Conservation (phyloP, 2,888 invertebrate genomes). For the Synergus laeviventris region DNA sequence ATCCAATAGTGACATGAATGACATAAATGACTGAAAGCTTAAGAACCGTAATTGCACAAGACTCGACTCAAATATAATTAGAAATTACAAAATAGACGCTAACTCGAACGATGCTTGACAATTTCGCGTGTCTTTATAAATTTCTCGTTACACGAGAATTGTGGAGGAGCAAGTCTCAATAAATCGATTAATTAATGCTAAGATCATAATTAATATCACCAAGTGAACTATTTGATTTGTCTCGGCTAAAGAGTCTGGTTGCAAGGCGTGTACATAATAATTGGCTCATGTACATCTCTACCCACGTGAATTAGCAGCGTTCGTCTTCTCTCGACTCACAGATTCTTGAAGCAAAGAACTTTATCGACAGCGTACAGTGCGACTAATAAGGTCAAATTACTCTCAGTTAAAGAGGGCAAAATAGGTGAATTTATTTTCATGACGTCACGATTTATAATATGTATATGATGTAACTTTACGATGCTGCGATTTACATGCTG, state of each 20-base stretch:
- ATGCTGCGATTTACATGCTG: background rate
- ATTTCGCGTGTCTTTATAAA: constrained; percentile 13
- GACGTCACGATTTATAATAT: constrained; percentile 28
- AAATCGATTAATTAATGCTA: constrained; percentile 61
- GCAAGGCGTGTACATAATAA: constrained; percentile 3
- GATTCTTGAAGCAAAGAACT: constrained; percentile 13
- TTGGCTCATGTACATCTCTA: constrained; percentile 24
- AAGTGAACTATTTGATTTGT: constrained; percentile 14
- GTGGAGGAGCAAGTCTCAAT: constrained; percentile 44
- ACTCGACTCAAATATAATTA: background rate
- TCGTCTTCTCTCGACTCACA: background rate
- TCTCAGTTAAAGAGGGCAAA: background rate
- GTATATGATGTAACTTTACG: constrained; percentile 16
- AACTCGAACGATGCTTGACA: constrained; percentile 30
- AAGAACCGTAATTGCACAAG: background rate
- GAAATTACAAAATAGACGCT: constrained; percentile 12
- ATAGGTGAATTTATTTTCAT: background rate
- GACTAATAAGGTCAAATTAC: constrained; percentile 21
- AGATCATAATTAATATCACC: constrained; percentile 64
- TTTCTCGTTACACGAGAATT: background rate
- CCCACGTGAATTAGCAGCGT: constrained; percentile 37
- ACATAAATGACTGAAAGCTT: too few relatives aligned
- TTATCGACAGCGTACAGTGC: constrained; percentile 2
- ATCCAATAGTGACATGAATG: too few relatives aligned
- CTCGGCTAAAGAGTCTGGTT: constrained; percentile 48